These are phyloP conservation scores for Calidris pygmaea DNA, from an alignment of 2,113 vertebrate genomes.

Conservation along the genomic window DNA sequence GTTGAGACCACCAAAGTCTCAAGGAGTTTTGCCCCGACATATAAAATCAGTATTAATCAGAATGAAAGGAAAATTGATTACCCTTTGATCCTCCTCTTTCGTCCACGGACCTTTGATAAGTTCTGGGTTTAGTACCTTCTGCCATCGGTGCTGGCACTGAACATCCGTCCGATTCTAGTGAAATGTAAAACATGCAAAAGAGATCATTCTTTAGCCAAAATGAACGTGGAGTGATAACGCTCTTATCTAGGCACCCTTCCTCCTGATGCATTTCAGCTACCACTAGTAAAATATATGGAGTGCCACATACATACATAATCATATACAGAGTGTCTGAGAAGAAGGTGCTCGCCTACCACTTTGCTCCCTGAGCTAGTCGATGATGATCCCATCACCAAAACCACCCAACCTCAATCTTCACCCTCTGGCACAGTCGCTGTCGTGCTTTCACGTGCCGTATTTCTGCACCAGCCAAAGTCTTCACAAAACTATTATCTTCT, in stretches of 20 bases:
- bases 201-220: neutral
- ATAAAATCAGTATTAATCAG: neutral
- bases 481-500: neutral
- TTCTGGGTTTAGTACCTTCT: conserved; percentile 98
- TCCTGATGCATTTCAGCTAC: neutral
- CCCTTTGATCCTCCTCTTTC: conserved; percentile 98
- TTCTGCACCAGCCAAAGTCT: neutral
- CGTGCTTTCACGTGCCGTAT: neutral
- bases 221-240: neutral
- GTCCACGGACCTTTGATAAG: conserved; percentile 99
- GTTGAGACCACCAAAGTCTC: neutral
- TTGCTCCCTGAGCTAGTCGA: neutral
- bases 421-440: neutral
- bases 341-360: neutral
- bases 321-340: neutral
- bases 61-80: conserved; percentile 69
- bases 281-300: neutral
- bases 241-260: neutral
- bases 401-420: neutral
- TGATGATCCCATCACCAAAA: neutral
- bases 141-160: conserved; percentile 98
- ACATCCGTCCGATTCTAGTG: conserved; percentile 95
- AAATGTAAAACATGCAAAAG: conserved; percentile 11
- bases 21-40: neutral
- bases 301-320: neutral